phyloP scores from a whole-genome alignment of 2,113 vertebrate genomes.

The Rousettus leschenaultii region DNA sequence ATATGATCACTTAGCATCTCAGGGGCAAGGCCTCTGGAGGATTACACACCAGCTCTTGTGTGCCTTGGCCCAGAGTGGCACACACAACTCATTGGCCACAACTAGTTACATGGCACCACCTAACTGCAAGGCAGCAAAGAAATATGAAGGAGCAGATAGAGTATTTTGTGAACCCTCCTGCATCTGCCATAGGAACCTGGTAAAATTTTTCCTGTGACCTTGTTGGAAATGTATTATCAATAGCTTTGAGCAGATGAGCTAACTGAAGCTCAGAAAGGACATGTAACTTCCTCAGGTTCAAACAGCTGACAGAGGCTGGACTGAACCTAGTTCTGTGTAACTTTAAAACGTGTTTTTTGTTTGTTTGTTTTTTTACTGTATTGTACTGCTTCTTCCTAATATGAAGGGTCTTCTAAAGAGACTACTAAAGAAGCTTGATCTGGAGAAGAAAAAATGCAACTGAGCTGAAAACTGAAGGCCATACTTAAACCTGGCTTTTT shows the following conservation, averaged over 20 bases:
- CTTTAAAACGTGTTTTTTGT: rapidly evolving
- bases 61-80: neutral
- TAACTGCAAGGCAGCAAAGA: neutral
- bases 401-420: neutral
- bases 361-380: neutral
- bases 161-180: neutral
- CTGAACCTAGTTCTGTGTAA: neutral
- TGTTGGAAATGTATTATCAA: neutral
- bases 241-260: neutral
- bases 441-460: neutral
- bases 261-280: neutral
- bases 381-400: neutral
- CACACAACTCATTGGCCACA: neutral
- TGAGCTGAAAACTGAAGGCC: neutral
- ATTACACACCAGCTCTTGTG: neutral
- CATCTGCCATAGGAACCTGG: neutral
- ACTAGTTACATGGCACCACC: neutral
- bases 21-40: neutral
- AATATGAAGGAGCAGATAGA: neutral
- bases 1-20: neutral
- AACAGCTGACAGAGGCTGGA: neutral
- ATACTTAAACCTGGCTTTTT: neutral
- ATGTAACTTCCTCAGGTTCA: neutral
- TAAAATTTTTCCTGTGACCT: neutral
- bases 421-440: neutral